phyloP scores from a whole-genome alignment of 2,113 vertebrate species.

The Psophia crepitans region DNA sequence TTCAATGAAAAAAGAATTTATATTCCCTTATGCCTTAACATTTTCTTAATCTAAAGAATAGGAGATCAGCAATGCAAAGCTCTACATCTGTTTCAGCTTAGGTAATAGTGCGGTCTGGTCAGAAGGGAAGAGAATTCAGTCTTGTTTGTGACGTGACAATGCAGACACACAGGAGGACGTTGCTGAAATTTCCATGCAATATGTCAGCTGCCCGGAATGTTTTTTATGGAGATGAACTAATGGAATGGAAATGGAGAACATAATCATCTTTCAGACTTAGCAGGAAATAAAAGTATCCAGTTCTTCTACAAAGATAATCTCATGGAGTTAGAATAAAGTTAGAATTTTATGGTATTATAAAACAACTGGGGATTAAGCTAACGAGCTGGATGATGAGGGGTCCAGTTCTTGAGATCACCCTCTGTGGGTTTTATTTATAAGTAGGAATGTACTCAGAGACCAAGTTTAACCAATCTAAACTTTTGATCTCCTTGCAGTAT shows the following conservation, averaged over 20 bases:
- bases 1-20: neutral
- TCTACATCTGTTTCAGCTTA: neutral
- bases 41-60: neutral
- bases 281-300: neutral
- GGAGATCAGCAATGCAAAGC: neutral
- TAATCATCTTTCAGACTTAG: neutral
- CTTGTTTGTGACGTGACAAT: rapidly evolving
- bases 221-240: neutral
- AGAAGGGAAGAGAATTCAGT: neutral
- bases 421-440: neutral
- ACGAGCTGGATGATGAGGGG: neutral
- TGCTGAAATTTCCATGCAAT: neutral
- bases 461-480: neutral
- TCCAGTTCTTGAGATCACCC: neutral
- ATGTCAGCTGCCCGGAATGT: neutral
- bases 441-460: neutral
- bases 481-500: neutral
- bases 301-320: neutral
- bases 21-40: neutral
- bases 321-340: neutral
- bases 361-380: neutral
- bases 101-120: rapidly evolving
- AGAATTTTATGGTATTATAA: too few species aligned
- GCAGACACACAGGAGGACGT: neutral
- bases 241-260: neutral